Evolutionary conservation across 1,140 invertebrate genomes (phyloP).

Genomic region (Pygmarrhopalites habei): DNA sequence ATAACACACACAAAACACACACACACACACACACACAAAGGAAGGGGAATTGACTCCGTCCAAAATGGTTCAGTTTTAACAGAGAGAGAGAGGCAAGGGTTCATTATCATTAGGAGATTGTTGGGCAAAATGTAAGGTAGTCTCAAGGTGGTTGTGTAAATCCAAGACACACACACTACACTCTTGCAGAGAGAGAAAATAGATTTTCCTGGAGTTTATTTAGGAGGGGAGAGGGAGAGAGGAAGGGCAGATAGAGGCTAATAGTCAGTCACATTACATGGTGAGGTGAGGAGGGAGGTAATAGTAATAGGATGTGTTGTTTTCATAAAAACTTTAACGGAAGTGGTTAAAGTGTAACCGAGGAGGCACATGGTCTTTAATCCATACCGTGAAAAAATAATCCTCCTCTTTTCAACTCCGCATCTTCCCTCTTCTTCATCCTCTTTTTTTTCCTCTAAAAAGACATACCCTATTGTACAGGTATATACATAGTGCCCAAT

Average conservation of each 20-base stretch:
- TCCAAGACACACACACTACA: no score
- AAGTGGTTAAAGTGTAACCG: constrained; percentile 35
- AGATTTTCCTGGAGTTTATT: no score
- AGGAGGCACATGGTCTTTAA: constrained; percentile 25
- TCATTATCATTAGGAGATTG: neutral
- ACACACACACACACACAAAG: no score
- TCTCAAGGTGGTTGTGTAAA: no score
- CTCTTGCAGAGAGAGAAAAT: no score
- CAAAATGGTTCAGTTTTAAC: no score
- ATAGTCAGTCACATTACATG: neutral
- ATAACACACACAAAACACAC: no score
- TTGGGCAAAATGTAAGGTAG: no score
- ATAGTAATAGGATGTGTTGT: neutral
- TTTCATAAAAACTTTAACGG: constrained; percentile 15
- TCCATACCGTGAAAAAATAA: constrained; percentile 1
- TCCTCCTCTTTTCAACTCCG: neutral
- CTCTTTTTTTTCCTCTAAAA: neutral
- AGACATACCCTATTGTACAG: neutral
- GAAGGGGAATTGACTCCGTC: no score
- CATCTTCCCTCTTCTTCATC: neutral
- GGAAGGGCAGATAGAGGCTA: neutral
- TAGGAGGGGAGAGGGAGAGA: neutral
- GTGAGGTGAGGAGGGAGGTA: neutral
- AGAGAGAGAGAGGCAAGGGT: neutral
- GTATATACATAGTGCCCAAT: neutral